Conservation (phyloP, 2,113 vertebrate genomes). For the Tragelaphus scriptus region DNA sequence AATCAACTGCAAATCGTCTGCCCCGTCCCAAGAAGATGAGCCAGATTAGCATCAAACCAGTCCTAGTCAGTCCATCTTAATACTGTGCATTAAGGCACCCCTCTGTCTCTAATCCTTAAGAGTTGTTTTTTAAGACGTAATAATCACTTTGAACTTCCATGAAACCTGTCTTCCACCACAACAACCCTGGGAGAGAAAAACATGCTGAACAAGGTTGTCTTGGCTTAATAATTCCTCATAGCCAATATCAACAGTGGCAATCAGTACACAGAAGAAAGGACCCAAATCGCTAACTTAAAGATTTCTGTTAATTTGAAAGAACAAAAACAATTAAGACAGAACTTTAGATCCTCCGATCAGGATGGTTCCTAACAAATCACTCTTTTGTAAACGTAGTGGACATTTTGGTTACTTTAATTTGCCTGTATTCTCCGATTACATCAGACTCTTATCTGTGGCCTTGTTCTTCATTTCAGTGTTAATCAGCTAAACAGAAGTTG, state of each 20-base stretch:
- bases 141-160: slow-evolving; percentile 85
- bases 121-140: slow-evolving; percentile 63
- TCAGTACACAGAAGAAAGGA: slow-evolving; percentile 75
- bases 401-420: slow-evolving; percentile 79
- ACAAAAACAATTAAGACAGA: slow-evolving; percentile 76
- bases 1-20: slow-evolving; percentile 45
- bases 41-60: slow-evolving; percentile 74
- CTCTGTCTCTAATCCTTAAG: slow-evolving; percentile 73
- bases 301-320: slow-evolving; percentile 76
- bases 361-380: slow-evolving; percentile 78
- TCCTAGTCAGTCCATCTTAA: slow-evolving; percentile 67
- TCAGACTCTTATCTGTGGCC: slow-evolving; percentile 89
- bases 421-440: slow-evolving; percentile 77
- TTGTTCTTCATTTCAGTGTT: slow-evolving; percentile 96
- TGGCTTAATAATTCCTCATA: slow-evolving; percentile 70
- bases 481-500: slow-evolving; percentile 86
- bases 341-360: slow-evolving; percentile 74
- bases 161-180: slow-evolving; percentile 89
- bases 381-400: slow-evolving; percentile 79
- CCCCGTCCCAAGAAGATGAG: slow-evolving; percentile 61
- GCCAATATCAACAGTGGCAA: slow-evolving; percentile 70
- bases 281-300: slow-evolving; percentile 69
- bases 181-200: slow-evolving; percentile 81
- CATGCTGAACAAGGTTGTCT: slow-evolving; percentile 78
- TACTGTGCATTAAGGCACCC: slow-evolving; percentile 61